Percentiles rank a stretch among this genome's conserved stretches.
Evolutionary conservation across 2,797 vertebrate species (phyloP).

Genomic region (Todus mexicanus): DNA sequence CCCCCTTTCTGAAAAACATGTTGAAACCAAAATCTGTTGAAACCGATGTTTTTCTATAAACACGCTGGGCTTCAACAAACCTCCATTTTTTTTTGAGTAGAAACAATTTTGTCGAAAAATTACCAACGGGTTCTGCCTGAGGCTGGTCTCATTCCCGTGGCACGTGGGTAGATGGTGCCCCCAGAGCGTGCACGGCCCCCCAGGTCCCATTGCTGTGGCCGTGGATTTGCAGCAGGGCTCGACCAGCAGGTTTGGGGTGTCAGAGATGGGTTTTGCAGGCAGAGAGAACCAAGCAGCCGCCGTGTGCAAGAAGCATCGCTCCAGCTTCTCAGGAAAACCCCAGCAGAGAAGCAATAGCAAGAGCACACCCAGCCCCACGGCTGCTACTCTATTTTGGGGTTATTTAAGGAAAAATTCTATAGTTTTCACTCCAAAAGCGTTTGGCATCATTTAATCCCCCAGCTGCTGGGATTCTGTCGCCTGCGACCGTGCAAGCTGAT

Average conservation of each 20-base stretch:
- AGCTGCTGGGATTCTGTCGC: not conserved
- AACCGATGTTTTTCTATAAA: not conserved
- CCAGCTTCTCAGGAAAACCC: not conserved
- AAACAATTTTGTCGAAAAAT: not conserved
- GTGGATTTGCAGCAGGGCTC: not conserved
- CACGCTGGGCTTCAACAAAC: not conserved
- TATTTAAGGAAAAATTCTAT: not conserved
- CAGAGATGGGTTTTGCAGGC: accelerated
- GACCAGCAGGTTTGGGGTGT: not conserved
- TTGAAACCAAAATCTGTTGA: not conserved
- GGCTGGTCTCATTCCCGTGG: not conserved
- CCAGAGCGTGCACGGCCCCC: accelerated
- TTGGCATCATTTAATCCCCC: not conserved
- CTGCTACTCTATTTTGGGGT: not conserved
- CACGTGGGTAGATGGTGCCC: not conserved
- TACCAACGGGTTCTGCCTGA: not conserved
- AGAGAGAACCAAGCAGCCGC: not conserved
- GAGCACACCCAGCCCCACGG: accelerated
- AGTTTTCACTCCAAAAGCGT: not conserved
- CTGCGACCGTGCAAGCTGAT: not conserved
- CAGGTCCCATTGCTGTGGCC: not conserved
- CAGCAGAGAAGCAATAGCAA: not conserved
- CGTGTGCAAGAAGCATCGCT: not conserved
- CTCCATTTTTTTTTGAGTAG: not conserved
- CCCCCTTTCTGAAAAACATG: not conserved